Conservation (phyloP, 2,888 invertebrate species). For the Andrena hattorfiana region DNA sequence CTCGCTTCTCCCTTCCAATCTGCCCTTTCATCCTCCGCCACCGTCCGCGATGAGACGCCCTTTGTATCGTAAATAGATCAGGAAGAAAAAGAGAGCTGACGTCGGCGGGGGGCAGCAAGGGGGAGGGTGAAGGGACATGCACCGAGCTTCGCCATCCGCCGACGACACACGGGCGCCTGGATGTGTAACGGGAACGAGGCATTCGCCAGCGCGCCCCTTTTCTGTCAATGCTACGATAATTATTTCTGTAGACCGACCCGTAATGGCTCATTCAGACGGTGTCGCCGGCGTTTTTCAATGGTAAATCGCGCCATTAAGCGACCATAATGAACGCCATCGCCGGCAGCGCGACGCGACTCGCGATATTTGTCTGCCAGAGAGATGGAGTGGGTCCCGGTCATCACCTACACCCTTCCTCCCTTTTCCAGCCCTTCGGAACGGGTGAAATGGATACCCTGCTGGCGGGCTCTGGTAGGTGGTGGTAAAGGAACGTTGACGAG, state of each 20-base stretch:
- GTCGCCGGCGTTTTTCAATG: slow-evolving; percentile 80
- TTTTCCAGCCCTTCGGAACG: no score
- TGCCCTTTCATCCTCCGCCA: slow-evolving; percentile 21
- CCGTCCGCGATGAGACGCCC: slow-evolving; percentile 44
- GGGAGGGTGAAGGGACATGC: slow-evolving; percentile 26
- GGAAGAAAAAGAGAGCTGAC: slow-evolving; percentile 27
- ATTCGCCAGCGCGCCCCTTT: slow-evolving; percentile 71
- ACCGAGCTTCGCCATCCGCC: slow-evolving; percentile 15
- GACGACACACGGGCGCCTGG: slow-evolving; percentile 43
- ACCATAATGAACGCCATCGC: slow-evolving; percentile 79
- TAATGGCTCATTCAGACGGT: slow-evolving; percentile 84
- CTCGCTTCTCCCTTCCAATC: slow-evolving; percentile 26
- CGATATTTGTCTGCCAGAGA: slow-evolving; percentile 59
- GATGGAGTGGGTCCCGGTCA: slow-evolving; percentile 36
- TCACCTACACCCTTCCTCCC: slow-evolving; percentile 10
- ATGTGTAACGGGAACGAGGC: slow-evolving; percentile 67
- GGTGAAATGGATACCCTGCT: background rate
- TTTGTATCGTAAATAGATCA: slow-evolving; percentile 67
- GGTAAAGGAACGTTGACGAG: background rate
- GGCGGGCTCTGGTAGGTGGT: background rate
- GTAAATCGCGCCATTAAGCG: slow-evolving; percentile 82
- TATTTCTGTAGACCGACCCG: slow-evolving; percentile 81
- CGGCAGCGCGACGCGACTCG: slow-evolving; percentile 55
- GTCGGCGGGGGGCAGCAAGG: slow-evolving; percentile 16
- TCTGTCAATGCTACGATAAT: slow-evolving; percentile 82